A percentile compares a stretch with the other conserved stretches of the same genome.
Evolutionary conservation across 2,888 invertebrate genomes (phyloP).

Genomic region (Eristalis intricaria): DNA sequence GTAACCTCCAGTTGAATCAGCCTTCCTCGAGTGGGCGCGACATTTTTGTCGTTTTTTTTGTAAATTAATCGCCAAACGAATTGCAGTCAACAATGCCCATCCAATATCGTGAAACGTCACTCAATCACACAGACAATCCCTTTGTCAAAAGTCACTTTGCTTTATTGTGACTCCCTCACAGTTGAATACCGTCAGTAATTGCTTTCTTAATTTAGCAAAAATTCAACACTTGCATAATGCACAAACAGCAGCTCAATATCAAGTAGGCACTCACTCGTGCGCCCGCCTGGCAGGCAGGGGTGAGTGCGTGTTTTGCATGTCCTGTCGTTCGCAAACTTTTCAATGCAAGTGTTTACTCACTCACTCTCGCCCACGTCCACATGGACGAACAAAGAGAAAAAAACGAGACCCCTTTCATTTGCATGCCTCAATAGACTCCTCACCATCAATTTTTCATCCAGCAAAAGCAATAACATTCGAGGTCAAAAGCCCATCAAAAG

Average conservation of each 20-base stretch:
- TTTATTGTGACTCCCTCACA: not conserved
- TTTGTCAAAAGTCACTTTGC: not conserved
- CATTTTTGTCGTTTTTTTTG: too few relatives aligned
- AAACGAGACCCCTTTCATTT: slow-evolving; percentile 56
- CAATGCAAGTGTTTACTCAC: slow-evolving; percentile 1
- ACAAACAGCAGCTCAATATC: not conserved
- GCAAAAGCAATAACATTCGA: slow-evolving; percentile 70
- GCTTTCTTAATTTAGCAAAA: not conserved
- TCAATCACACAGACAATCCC: not conserved
- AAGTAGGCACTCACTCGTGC: not conserved
- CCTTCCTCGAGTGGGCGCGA: too few relatives aligned
- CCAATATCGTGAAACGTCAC: not conserved
- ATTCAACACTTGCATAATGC: not conserved
- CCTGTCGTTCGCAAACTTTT: slow-evolving; percentile 14
- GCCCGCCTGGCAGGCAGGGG: too few relatives aligned
- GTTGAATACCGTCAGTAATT: not conserved
- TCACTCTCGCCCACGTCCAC: not conserved
- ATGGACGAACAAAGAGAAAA: not conserved
- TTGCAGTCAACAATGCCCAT: not conserved
- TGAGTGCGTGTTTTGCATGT: not conserved
- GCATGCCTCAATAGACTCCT: slow-evolving; percentile 67
- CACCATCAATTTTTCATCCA: slow-evolving; percentile 70
- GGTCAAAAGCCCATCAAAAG: slow-evolving; percentile 71
- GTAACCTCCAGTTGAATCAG: too few relatives aligned
- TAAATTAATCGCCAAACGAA: not conserved